Conservation (phyloP, 2,797 vertebrate genomes). For the Poecilia gillii region DNA sequence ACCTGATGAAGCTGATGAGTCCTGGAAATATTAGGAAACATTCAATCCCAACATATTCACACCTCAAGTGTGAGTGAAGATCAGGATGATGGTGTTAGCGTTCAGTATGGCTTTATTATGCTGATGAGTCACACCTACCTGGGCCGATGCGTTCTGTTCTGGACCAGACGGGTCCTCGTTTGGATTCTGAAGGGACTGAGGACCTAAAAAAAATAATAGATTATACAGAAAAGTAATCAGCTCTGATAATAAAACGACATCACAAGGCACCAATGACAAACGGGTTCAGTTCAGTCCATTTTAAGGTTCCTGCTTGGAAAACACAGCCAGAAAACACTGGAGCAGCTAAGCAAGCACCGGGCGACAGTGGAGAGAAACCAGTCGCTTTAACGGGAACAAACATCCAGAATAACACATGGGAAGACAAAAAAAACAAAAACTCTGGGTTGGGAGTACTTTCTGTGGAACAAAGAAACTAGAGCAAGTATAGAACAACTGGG, state of each 20-base stretch:
- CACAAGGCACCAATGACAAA: background rate
- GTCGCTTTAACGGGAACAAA: background rate
- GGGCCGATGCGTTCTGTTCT: conserved; percentile 28
- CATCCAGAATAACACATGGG: background rate
- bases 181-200: conserved; percentile 25
- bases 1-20: conserved; percentile 9
- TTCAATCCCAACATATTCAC: background rate
- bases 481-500: too few relatives aligned
- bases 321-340: too few relatives aligned
- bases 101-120: background rate
- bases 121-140: conserved; percentile 39
- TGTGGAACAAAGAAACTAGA: too few relatives aligned
- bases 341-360: background rate
- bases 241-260: background rate
- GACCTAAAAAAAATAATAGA: conserved; percentile 40
- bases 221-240: background rate
- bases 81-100: background rate
- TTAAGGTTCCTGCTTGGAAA: too few relatives aligned
- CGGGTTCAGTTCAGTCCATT: background rate
- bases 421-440: background rate
- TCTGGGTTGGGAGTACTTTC: background rate
- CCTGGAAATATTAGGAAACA: conserved; percentile 30
- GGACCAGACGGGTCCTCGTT: conserved; percentile 21
- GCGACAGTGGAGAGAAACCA: background rate
- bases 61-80: background rate